Evolutionary conservation across 2,888 invertebrate genomes (phyloP).

Genomic region (Cryptocephalus moraei): DNA sequence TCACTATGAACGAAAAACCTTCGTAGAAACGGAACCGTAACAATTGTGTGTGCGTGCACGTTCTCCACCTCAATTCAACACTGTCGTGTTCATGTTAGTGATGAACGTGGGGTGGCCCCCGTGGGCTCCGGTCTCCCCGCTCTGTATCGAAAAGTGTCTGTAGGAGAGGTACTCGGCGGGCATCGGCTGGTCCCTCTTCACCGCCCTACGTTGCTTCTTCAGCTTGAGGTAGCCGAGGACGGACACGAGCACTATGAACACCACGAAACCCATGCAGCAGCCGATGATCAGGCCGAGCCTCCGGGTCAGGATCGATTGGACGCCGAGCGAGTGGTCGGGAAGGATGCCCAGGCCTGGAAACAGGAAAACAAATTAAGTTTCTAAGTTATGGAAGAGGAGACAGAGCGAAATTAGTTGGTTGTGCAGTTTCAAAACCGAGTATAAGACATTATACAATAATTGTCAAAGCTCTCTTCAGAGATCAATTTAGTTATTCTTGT

Average conservation of each 20-base stretch:
- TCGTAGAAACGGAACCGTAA: too few relatives aligned
- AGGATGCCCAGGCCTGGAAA: conserved; percentile 8
- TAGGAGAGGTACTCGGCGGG: conserved; percentile 77
- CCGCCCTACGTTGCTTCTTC: conserved; percentile 68
- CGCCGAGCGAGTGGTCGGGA: conserved; percentile 38
- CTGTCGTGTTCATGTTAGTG: conserved; percentile 35
- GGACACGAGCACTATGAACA: conserved; percentile 76
- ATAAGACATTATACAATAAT: too few relatives aligned
- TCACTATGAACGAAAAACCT: too few relatives aligned
- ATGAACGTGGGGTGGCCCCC: conserved; percentile 38
- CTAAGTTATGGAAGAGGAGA: too few relatives aligned
- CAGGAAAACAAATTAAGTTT: too few relatives aligned
- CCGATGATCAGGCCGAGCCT: conserved; percentile 78
- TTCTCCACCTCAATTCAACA: conserved; percentile 21
- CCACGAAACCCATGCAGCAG: conserved; percentile 75
- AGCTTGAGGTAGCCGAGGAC: conserved; percentile 75
- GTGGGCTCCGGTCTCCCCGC: conserved; percentile 44
- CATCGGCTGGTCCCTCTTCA: conserved; percentile 59
- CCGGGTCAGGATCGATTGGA: conserved; percentile 67
- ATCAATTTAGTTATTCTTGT: too few relatives aligned
- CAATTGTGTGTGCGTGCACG: too few relatives aligned
- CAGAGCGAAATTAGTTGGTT: too few relatives aligned
- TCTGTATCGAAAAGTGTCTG: conserved; percentile 59
- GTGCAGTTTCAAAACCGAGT: too few relatives aligned
- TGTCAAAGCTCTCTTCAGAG: too few relatives aligned